Percentiles rank a stretch among this genome's conserved stretches.
Evolutionary conservation across 2,797 vertebrate species (phyloP).

Genomic region (Diceros bicornis): DNA sequence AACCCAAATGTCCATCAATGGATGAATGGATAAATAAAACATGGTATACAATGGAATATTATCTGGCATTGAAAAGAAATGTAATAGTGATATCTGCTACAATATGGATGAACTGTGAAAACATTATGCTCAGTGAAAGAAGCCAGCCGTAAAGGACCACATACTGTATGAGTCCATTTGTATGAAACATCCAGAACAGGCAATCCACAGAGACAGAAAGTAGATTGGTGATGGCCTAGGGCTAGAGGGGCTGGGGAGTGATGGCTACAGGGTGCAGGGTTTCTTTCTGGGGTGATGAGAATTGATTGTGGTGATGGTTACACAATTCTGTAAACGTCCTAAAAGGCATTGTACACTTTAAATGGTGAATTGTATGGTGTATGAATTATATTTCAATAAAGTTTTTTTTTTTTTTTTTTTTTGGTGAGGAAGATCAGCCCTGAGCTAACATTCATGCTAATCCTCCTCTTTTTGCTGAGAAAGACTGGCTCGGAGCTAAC

Average conservation of each 20-base stretch:
- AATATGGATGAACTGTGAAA: background rate
- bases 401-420: background rate
- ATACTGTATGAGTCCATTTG: background rate
- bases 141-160: background rate
- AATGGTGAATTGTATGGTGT: background rate
- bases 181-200: background rate
- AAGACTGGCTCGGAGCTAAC: too few species aligned
- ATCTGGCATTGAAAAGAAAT: background rate
- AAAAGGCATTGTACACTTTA: background rate
- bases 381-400: conserved; percentile 27
- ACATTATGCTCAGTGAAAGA: background rate
- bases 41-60: background rate
- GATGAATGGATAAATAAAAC: background rate
- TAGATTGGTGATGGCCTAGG: background rate
- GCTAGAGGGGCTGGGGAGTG: too few species aligned
- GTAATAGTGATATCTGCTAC: background rate
- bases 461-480: too few species aligned
- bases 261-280: background rate
- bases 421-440: too few species aligned
- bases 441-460: too few species aligned
- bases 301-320: background rate
- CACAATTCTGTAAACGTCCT: background rate
- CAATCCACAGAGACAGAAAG: background rate
- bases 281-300: background rate
- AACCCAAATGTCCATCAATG: background rate